phyloP scores from a whole-genome alignment of 2,113 vertebrate genomes.

The Gadus chalcogrammus region DNA sequence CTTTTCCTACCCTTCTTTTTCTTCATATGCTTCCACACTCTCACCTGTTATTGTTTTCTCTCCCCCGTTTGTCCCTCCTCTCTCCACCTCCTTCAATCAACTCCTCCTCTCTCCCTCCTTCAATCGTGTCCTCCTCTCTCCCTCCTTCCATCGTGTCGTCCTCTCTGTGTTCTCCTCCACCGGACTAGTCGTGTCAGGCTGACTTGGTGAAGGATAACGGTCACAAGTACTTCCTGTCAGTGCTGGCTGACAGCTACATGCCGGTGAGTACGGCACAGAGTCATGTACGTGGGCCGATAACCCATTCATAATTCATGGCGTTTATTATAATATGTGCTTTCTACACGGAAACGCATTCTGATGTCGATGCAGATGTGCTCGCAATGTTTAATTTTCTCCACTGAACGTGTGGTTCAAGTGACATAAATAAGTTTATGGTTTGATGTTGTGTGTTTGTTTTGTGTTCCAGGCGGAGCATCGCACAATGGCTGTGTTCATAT shows the following conservation, averaged over 20 bases:
- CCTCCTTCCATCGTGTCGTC: background rate
- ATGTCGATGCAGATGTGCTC: too few species aligned
- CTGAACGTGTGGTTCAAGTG: too few species aligned
- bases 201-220: conserved; percentile 98
- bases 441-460: background rate
- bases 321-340: too few species aligned
- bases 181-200: conserved; percentile 89
- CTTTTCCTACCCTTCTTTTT: background rate
- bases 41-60: background rate
- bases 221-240: conserved; percentile 99
- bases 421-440: too few species aligned
- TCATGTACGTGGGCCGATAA: too few species aligned
- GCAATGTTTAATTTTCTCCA: too few species aligned
- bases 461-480: conserved; percentile 89
- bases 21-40: background rate
- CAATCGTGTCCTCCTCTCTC: background rate
- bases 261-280: conserved; percentile 78
- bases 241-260: conserved; percentile 96
- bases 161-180: background rate
- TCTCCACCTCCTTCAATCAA: background rate
- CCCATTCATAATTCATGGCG: too few species aligned
- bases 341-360: too few species aligned
- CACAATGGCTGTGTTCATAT: conserved; percentile 97
- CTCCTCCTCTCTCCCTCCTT: background rate
- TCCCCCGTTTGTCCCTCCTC: background rate